phyloP scores from a whole-genome alignment of 2,888 invertebrate species.

The Lycophotia porphyrea region DNA sequence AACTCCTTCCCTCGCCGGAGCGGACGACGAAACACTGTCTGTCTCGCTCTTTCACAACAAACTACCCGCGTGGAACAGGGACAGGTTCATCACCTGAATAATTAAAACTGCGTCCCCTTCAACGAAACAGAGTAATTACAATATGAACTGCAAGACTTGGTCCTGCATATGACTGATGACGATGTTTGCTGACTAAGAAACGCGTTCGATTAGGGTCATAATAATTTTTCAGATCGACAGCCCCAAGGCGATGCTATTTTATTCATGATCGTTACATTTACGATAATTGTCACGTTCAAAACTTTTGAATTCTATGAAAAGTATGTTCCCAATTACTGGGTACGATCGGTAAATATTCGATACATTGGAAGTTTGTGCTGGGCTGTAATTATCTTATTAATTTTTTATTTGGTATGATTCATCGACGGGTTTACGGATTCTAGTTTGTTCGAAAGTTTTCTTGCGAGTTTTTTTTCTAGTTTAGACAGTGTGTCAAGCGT shows the following conservation, averaged over 20 bases:
- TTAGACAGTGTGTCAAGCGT: conserved; percentile 1
- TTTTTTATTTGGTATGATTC: conserved; percentile 67
- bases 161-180: conserved; percentile 73
- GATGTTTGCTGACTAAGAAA: conserved; percentile 80
- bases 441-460: conserved; percentile 30
- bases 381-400: conserved; percentile 69
- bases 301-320: conserved; percentile 74
- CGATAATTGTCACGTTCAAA: conserved; percentile 82
- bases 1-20: conserved; percentile 60
- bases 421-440: conserved; percentile 39
- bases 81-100: conserved; percentile 80
- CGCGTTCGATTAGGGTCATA: conserved; percentile 80
- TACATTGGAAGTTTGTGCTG: conserved; percentile 61
- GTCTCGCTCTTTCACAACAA: conserved; percentile 68
- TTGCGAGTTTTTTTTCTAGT: conserved; percentile 28
- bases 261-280: conserved; percentile 77
- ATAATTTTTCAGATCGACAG: conserved; percentile 78
- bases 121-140: conserved; percentile 81
- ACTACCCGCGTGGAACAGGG: conserved; percentile 64
- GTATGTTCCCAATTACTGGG: conserved; percentile 70
- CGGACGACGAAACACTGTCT: conserved; percentile 65
- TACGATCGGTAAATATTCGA: conserved; percentile 66
- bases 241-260: conserved; percentile 76
- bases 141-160: conserved; percentile 82
- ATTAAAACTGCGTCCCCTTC: conserved; percentile 81